phyloP scores from a whole-genome alignment of 2,797 vertebrate species.

The Meda fulgida region DNA sequence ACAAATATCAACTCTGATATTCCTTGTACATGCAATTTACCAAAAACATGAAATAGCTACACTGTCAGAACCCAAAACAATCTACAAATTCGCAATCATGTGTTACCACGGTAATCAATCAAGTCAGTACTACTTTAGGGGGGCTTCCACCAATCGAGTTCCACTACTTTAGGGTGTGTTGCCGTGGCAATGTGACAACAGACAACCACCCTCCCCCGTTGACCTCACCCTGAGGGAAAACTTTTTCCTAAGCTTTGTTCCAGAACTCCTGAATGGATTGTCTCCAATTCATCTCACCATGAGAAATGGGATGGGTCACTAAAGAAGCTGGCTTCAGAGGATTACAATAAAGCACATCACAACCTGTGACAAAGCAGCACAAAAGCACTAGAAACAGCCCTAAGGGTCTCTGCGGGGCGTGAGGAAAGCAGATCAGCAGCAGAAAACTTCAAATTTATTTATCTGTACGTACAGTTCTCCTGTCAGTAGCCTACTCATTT shows the following conservation, averaged over 20 bases:
- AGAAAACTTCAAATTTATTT: neutral
- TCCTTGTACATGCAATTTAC: neutral
- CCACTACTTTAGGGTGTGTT: constrained; percentile 68
- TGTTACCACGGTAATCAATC: constrained; percentile 76
- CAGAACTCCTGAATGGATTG: constrained; percentile 76
- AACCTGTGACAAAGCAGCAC: constrained; percentile 46
- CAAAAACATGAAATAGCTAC: neutral
- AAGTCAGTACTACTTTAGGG: constrained; percentile 61
- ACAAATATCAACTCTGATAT: too few species aligned
- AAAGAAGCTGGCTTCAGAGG: constrained; percentile 59
- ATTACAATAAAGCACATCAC: constrained; percentile 51
- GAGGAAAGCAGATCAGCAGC: neutral
- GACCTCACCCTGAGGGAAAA: constrained; percentile 72
- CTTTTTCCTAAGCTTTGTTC: constrained; percentile 73
- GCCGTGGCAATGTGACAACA: constrained; percentile 75
- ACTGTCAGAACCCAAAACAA: neutral
- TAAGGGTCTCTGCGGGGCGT: constrained; percentile 23
- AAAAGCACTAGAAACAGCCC: constrained; percentile 37
- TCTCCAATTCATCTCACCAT: constrained; percentile 76
- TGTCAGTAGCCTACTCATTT: neutral
- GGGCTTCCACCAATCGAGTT: constrained; percentile 76
- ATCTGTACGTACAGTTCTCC: neutral
- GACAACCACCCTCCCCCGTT: constrained; percentile 64
- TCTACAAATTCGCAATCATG: neutral
- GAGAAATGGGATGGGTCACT: constrained; percentile 72